These are phyloP conservation scores for Moxostoma hubbsi DNA, from an alignment of 2,797 vertebrate genomes.

Conservation along the genomic window DNA sequence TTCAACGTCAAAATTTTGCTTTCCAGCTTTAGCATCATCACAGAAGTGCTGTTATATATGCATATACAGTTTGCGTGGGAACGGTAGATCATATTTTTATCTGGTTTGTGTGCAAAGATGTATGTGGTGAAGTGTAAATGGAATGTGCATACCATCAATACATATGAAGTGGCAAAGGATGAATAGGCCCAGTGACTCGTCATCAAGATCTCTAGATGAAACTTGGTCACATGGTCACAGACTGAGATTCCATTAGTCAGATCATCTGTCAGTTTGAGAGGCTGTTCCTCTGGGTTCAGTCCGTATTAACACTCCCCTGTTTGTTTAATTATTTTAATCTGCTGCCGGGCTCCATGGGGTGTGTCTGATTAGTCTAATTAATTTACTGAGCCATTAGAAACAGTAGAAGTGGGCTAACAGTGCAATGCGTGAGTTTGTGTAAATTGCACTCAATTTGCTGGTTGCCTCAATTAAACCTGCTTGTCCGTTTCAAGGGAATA, in stretches of 20 bases:
- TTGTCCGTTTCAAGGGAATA: conserved; percentile 84
- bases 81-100: no score
- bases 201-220: neutral
- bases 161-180: no score
- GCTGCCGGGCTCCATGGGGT: conserved; percentile 92
- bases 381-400: conserved; percentile 99
- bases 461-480: conserved; percentile 94
- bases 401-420: conserved; percentile 94
- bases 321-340: conserved; percentile 97
- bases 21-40: no score
- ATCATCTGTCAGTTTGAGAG: conserved; percentile 31
- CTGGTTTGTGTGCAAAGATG: no score
- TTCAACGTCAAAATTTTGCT: no score
- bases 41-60: no score
- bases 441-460: conserved; percentile 93
- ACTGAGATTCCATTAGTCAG: conserved; percentile 19
- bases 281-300: conserved; percentile 67
- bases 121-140: no score
- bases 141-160: no score
- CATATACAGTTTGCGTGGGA: no score
- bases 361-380: conserved; percentile 99
- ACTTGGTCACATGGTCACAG: conserved; percentile 1
- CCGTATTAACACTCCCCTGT: conserved; percentile 90
- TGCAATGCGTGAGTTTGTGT: conserved; percentile 87
- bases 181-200: neutral